phyloP scores from a whole-genome alignment of 2,113 vertebrate species.

The Pithys albifrons region DNA sequence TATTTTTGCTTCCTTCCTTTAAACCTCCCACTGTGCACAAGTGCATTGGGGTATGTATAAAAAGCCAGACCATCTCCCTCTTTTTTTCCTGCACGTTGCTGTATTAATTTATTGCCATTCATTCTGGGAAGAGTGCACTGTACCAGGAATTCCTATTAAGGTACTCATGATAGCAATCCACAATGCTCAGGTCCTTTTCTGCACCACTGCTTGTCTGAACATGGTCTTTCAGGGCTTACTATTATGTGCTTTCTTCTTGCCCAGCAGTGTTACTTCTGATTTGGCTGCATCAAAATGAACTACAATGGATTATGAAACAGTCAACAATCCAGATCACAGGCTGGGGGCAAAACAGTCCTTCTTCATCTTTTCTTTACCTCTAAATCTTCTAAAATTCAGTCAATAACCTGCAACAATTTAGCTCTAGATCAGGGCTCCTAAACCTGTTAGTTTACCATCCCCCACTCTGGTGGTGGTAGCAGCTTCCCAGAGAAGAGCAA shows the following conservation, averaged over 20 bases:
- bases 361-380: conserved; percentile 8
- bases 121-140: not conserved
- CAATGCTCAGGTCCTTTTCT: not conserved
- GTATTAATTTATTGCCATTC: not conserved
- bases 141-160: not conserved
- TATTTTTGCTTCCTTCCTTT: not conserved
- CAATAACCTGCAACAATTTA: not conserved
- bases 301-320: not conserved
- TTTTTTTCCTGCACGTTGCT: not conserved
- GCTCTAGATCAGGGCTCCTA: not conserved
- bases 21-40: not conserved
- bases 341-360: not conserved
- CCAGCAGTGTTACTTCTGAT: not conserved
- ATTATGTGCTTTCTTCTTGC: not conserved
- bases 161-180: not conserved
- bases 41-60: not conserved
- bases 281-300: not conserved
- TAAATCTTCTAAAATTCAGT: not conserved
- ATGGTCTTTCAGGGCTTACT: not conserved
- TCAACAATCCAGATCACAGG: not conserved
- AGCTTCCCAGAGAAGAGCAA: not conserved
- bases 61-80: not conserved
- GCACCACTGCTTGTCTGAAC: not conserved
- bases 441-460: not conserved
- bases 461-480: not conserved